Conservation (phyloP, 2,113 vertebrate genomes). For the Porphyrio hochstetteri region DNA sequence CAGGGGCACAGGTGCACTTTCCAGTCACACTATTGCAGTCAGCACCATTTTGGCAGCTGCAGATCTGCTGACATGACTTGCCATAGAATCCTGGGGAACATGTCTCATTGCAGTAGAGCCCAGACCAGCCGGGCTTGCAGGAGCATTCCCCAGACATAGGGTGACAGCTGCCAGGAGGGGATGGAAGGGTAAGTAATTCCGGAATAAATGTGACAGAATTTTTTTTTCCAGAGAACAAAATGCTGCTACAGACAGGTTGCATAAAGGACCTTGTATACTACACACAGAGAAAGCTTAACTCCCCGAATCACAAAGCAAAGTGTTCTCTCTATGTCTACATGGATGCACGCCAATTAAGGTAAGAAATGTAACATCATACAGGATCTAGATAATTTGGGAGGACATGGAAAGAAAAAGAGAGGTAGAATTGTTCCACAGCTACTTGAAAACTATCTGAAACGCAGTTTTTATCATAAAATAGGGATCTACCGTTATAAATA, state of each 20-base stretch:
- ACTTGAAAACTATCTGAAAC: background rate
- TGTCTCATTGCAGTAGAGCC: constrained; percentile 95
- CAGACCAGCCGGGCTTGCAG: constrained; percentile 91
- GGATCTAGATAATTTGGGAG: background rate
- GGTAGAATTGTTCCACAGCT: background rate
- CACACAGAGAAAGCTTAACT: background rate
- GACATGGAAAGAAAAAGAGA: background rate
- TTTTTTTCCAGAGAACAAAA: background rate
- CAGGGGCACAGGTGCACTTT: constrained; percentile 91
- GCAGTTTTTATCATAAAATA: background rate
- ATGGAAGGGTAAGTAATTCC: constrained; percentile 72
- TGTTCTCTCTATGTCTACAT: background rate
- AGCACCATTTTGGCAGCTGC: constrained; percentile 93
- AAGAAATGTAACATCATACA: background rate
- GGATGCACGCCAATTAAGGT: background rate
- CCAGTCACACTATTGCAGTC: constrained; percentile 93
- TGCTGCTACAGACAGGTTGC: background rate
- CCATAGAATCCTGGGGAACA: constrained; percentile 92
- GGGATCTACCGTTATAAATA: background rate
- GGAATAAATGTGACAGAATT: constrained; percentile 32
- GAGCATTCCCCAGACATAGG: constrained; percentile 95
- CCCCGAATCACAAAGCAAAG: background rate
- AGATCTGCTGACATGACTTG: constrained; percentile 89
- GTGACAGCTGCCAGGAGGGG: constrained; percentile 86
- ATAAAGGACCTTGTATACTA: background rate